phyloP scores from a whole-genome alignment of 2,888 invertebrate species.

The Scaptomyza reducta region DNA sequence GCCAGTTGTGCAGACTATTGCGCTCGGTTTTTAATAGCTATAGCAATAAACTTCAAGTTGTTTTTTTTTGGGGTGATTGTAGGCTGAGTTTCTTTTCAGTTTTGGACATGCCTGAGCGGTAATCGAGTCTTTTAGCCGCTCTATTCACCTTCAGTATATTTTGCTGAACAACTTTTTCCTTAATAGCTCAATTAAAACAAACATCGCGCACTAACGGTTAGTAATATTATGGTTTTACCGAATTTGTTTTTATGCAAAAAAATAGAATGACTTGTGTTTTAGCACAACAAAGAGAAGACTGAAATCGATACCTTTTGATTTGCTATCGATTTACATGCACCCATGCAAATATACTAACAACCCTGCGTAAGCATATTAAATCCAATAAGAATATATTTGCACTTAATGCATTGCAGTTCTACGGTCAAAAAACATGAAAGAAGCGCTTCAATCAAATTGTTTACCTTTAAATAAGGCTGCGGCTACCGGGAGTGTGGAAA shows the following conservation, averaged over 20 bases:
- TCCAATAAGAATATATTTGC: neutral
- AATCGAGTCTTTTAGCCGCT: slow-evolving; percentile 35
- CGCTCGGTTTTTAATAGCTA: slow-evolving; percentile 54
- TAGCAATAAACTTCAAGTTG: slow-evolving; percentile 76
- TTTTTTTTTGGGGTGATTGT: slow-evolving; percentile 49
- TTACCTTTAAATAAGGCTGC: neutral
- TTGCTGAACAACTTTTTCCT: slow-evolving; percentile 17
- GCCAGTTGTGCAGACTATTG: slow-evolving; percentile 22
- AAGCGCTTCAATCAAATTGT: neutral
- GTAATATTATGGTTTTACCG: neutral
- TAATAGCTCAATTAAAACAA: neutral
- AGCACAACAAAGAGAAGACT: neutral
- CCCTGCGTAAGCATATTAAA: neutral
- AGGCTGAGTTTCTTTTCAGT: slow-evolving; percentile 36
- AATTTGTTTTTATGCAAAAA: neutral
- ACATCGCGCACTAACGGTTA: neutral
- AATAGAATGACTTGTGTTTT: neutral
- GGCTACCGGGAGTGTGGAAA: neutral
- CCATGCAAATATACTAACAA: neutral
- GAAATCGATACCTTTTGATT: neutral
- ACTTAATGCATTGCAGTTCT: neutral
- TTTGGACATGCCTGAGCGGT: slow-evolving; percentile 43
- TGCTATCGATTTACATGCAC: neutral
- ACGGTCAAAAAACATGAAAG: neutral
- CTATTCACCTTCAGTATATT: slow-evolving; percentile 56